A percentile compares a stretch with the other conserved stretches of the same genome.
Evolutionary conservation across 2,113 vertebrate species (phyloP).

Genomic region (Cinclus cinclus): DNA sequence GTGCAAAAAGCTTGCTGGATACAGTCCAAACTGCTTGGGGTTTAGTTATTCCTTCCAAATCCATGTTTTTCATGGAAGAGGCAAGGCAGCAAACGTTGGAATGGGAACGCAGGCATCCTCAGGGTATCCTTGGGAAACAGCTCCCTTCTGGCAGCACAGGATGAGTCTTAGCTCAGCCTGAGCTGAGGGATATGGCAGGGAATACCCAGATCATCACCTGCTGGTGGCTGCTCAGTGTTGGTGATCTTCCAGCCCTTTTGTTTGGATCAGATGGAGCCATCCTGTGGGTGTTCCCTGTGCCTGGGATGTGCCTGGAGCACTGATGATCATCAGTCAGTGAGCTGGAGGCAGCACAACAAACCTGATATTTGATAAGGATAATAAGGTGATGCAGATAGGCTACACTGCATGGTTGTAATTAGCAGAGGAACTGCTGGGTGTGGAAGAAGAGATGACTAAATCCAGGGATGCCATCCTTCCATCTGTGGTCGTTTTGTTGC

Average conservation of each 20-base stretch:
- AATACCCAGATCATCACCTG: background rate
- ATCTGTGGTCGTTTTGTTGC: background rate
- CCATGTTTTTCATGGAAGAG: background rate
- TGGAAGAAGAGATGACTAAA: background rate
- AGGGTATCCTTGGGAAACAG: background rate
- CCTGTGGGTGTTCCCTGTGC: background rate
- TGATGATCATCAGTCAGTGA: background rate
- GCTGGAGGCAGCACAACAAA: background rate
- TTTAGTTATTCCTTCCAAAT: background rate
- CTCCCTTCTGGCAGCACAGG: background rate
- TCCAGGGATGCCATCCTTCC: background rate
- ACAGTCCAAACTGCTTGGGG: background rate
- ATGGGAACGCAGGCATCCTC: background rate
- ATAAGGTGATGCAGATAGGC: background rate
- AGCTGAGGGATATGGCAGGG: background rate
- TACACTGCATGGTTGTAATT: background rate
- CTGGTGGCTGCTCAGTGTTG: background rate
- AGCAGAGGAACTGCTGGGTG: background rate
- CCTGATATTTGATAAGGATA: background rate
- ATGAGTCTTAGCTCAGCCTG: background rate
- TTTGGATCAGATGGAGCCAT: background rate
- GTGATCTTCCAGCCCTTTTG: background rate
- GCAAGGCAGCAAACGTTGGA: background rate
- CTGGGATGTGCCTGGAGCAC: background rate
- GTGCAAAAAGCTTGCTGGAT: accelerated